phyloP scores from a whole-genome alignment of 2,797 vertebrate genomes.

The Spheniscus humboldti region DNA sequence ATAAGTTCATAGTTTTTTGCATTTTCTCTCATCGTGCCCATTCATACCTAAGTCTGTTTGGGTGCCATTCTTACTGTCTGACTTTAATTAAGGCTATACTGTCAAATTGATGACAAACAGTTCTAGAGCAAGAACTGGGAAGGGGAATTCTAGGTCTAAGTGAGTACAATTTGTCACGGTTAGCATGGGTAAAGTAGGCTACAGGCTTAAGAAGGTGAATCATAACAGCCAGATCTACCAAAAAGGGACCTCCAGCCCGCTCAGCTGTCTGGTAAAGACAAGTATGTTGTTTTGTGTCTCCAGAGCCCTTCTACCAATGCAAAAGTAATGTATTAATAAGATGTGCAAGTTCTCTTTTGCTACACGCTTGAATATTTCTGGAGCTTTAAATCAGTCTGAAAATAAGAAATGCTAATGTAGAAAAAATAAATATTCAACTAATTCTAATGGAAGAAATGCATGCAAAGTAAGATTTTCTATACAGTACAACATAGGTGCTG shows the following conservation, averaged over 20 bases:
- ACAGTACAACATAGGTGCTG: neutral
- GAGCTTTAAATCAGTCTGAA: neutral
- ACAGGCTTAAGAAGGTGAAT: neutral
- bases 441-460: neutral
- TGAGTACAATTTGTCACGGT: neutral
- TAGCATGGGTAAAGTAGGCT: neutral
- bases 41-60: neutral
- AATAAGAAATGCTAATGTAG: neutral
- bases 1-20: neutral
- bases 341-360: neutral
- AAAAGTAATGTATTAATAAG: neutral
- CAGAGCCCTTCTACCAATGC: neutral
- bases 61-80: neutral
- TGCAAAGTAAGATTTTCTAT: neutral
- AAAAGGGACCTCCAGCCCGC: neutral
- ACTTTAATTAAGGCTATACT: neutral
- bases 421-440: neutral
- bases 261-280: neutral
- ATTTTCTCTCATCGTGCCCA: neutral
- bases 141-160: neutral
- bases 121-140: neutral
- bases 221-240: neutral
- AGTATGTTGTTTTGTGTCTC: neutral
- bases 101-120: neutral
- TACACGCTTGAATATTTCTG: neutral